Percentiles rank a stretch among this genome's conserved stretches.
Conservation (phyloP, 2,113 vertebrate species). For the Anhinga anhinga region DNA sequence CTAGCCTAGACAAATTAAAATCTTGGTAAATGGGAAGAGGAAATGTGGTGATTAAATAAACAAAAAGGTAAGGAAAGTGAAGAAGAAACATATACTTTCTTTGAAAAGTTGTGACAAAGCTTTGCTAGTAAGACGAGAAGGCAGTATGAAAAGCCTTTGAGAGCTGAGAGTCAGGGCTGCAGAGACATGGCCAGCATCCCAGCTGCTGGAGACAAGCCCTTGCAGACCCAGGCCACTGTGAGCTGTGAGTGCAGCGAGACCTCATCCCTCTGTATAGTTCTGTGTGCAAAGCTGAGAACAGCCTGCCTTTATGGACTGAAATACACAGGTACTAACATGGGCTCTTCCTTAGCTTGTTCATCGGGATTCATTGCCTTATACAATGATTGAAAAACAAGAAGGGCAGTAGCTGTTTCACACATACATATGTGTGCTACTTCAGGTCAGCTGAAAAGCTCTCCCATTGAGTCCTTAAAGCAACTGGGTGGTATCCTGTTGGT, state of each 20-base stretch:
- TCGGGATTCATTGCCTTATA: background rate
- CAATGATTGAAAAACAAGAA: background rate
- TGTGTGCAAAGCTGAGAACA: background rate
- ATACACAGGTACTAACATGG: background rate
- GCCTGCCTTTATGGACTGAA: background rate
- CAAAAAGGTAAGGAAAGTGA: background rate
- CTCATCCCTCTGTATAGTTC: background rate
- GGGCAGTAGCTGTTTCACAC: background rate
- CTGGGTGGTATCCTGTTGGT: background rate
- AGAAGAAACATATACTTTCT: background rate
- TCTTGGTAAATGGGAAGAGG: background rate
- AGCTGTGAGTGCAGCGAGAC: background rate
- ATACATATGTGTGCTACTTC: background rate
- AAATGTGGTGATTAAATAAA: background rate
- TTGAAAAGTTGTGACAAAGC: background rate
- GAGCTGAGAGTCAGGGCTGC: background rate
- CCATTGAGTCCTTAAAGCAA: background rate
- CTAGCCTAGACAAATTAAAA: background rate
- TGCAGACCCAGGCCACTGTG: background rate
- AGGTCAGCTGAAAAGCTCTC: background rate
- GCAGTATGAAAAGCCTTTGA: background rate
- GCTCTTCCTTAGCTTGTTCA: accelerated
- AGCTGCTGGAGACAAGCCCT: background rate
- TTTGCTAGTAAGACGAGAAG: background rate
- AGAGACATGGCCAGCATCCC: background rate